A percentile compares a stretch with the other conserved stretches of the same genome.
These are phyloP conservation scores for Sebastes reedi DNA, from an alignment of 2,797 vertebrate genomes.

Conservation along the genomic window DNA sequence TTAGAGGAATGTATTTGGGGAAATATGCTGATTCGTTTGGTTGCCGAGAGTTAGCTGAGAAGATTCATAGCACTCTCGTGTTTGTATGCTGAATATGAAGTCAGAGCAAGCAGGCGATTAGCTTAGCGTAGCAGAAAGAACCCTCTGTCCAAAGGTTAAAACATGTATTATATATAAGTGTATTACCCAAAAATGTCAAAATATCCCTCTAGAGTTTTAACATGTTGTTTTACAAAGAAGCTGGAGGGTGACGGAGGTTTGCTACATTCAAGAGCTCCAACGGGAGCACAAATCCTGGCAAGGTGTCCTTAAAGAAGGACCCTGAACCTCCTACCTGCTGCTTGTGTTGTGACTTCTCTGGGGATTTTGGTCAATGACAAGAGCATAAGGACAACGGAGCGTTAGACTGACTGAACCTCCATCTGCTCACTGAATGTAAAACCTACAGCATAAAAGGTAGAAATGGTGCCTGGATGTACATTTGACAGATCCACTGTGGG, in stretches of 20 bases:
- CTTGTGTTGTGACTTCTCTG: conserved; percentile 15
- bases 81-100: background rate
- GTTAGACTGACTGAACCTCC: background rate
- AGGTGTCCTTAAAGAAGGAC: conserved; percentile 8
- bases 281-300: background rate
- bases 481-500: background rate
- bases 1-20: background rate
- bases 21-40: background rate
- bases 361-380: conserved; percentile 26
- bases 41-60: background rate
- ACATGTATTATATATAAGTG: background rate
- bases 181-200: background rate
- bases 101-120: background rate
- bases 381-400: conserved; percentile 25
- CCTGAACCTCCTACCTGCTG: conserved; percentile 26
- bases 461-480: background rate
- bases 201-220: background rate
- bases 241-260: background rate
- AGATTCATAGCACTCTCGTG: background rate
- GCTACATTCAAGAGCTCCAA: background rate
- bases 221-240: background rate
- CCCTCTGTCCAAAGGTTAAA: background rate
- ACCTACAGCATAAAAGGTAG: background rate
- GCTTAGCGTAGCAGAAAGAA: background rate
- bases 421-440: conserved; percentile 28